A percentile compares a stretch with the other conserved stretches of the same genome.
Evolutionary conservation across 2,888 invertebrate species (phyloP).

Genomic region (Nudaria mundana): DNA sequence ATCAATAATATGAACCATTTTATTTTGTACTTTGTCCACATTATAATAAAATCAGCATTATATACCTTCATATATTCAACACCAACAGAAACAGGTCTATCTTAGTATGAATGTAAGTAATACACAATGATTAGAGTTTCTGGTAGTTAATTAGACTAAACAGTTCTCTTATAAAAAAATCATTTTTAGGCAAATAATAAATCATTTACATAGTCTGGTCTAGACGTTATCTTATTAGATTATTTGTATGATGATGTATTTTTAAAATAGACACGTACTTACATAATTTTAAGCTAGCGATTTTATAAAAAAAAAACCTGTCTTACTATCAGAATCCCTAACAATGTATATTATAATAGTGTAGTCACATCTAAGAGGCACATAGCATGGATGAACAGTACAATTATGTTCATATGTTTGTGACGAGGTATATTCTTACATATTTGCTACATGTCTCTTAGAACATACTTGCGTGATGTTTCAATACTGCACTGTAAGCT

Average conservation of each 20-base stretch:
- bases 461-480: conserved; percentile 14
- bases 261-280: too few relatives aligned
- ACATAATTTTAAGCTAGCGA: too few relatives aligned
- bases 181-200: background rate
- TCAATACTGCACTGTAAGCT: conserved; percentile 19
- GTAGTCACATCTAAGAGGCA: conserved; percentile 29
- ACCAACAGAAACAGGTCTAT: conserved; percentile 16
- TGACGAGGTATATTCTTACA: background rate
- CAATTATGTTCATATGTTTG: conserved; percentile 3
- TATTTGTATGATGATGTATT: too few relatives aligned
- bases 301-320: background rate
- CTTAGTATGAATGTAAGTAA: background rate
- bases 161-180: too few relatives aligned
- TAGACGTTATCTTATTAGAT: too few relatives aligned
- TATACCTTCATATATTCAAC: conserved; percentile 20
- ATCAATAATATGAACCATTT: conserved; percentile 43
- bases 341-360: conserved; percentile 6
- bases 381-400: conserved; percentile 10
- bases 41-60: conserved; percentile 24
- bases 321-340: background rate
- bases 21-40: conserved; percentile 67
- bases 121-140: conserved; percentile 1
- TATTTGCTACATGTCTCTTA: conserved; percentile 23
- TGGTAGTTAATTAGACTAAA: background rate
- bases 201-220: background rate